Conservation (phyloP, 2,113 vertebrate genomes). For the Phasianus colchicus region DNA sequence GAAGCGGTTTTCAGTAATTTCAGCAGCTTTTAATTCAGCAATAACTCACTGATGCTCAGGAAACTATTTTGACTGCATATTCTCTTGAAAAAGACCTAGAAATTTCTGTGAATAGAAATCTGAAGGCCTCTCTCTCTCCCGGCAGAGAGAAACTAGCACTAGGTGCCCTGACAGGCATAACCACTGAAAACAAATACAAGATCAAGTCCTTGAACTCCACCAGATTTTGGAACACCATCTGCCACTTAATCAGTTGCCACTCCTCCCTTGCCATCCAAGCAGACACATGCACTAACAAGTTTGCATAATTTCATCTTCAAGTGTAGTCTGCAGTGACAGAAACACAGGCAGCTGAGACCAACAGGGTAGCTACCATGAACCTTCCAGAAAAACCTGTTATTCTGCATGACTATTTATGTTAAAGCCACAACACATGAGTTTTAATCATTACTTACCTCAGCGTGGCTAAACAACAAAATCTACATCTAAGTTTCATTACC, state of each 20-base stretch:
- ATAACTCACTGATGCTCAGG: not conserved
- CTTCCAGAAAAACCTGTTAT: not conserved
- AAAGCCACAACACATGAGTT: not conserved
- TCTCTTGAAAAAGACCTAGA: conserved; percentile 11
- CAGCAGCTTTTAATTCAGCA: too few relatives aligned
- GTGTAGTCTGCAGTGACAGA: not conserved
- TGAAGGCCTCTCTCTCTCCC: conserved; percentile 6
- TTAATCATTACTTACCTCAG: not conserved
- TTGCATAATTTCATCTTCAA: not conserved
- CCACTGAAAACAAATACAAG: conserved; percentile 8
- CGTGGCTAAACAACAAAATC: not conserved
- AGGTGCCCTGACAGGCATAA: not conserved
- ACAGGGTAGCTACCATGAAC: not conserved
- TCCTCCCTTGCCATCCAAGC: not conserved
- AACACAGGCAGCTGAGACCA: not conserved
- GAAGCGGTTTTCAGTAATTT: conserved; percentile 24
- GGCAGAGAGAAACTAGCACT: not conserved
- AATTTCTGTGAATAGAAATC: not conserved
- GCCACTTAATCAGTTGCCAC: conserved; percentile 15
- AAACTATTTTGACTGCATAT: not conserved
- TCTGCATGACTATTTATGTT: not conserved
- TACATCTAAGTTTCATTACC: not conserved
- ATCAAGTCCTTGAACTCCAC: conserved; percentile 25
- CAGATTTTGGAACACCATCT: conserved; percentile 29
- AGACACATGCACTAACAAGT: not conserved